Evolutionary conservation across 1,140 invertebrate species (phyloP), one percentile per base, ranked within the genome.

Genomic region (Neotoxoptera formosana): DNA sequence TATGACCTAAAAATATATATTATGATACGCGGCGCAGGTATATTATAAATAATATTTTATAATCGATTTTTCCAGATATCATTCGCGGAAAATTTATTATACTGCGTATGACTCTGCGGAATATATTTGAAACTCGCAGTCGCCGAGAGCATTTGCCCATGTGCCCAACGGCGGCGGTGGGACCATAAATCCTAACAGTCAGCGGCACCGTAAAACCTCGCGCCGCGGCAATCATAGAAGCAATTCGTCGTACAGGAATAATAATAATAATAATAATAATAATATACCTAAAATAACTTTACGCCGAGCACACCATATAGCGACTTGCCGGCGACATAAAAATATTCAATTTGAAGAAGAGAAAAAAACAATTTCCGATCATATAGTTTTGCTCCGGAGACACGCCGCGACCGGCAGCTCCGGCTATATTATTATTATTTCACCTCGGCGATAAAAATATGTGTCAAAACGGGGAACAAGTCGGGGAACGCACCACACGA

Each of bases 251-350:
- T n/a, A 34, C n/a, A n/a, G 60, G n/a, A 76, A 76, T 76, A 76
- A 76, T 17, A 51, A 51, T 47, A 47, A 47, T 47, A 47, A 47
- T 47, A 47, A 47, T 47, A 47, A 47, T 47, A 47, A 47, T 67
- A 76, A n/a, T 76, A 76, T 76, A 76, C 30, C n/a, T 76, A 76
- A n/a, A 76, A 76, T 76, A 76, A 76, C 60, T n/a, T 76, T 76
- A 76, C 6, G 17, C 30, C 25, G 14, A 8, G 17, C 60, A 67
- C 60, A 67, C 30, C n/a, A 76, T n/a, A n/a, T n/a, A n/a, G 14
- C n/a, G 14, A 76, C n/a, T 3, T 30, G n/a, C n/a, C 0, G 14
- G 14, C 60, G 7, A 81, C 76, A 81, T 81, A 45, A 86, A 86
- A 86, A 86, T 86, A 86, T 86, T 86, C 83, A 25, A 86, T 86